Percentiles rank a stretch among this genome's conserved stretches.
phyloP scores from a whole-genome alignment of 2,888 invertebrate genomes.

The Drosophila peninsularis region DNA sequence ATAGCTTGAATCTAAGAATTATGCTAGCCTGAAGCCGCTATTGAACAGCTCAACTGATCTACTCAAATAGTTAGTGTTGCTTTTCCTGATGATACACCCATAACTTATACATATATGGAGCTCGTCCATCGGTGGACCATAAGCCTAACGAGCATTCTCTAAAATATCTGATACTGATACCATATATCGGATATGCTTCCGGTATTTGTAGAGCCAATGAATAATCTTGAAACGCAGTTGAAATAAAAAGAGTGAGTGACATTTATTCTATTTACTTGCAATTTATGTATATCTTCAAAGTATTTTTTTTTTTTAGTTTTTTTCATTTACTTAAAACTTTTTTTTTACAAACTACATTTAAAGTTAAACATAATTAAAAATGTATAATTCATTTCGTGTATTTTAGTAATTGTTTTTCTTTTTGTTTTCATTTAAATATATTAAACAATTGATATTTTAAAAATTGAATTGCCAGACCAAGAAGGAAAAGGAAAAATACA shows the following conservation, averaged over 20 bases:
- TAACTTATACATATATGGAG: background rate
- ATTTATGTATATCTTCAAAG: constrained; percentile 78
- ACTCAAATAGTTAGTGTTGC: background rate
- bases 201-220: constrained; percentile 5
- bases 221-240: constrained; percentile 34
- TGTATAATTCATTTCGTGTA: constrained; percentile 69
- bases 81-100: background rate
- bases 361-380: constrained; percentile 73
- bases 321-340: constrained; percentile 73
- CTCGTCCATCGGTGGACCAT: background rate
- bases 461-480: constrained; percentile 55
- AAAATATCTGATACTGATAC: background rate
- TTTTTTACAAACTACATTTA: constrained; percentile 75
- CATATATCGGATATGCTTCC: background rate
- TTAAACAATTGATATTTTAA: constrained; percentile 59
- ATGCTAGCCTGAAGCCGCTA: too few species aligned
- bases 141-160: background rate
- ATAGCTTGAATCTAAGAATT: too few species aligned
- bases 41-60: too few species aligned
- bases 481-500: constrained; percentile 10
- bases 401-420: constrained; percentile 49
- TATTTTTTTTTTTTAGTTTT: constrained; percentile 36
- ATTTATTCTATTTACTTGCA: constrained; percentile 80
- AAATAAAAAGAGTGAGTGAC: constrained; percentile 78
- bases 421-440: constrained; percentile 31